Evolutionary conservation across 2,797 vertebrate species (phyloP).

Genomic region (Lagodon rhomboides): DNA sequence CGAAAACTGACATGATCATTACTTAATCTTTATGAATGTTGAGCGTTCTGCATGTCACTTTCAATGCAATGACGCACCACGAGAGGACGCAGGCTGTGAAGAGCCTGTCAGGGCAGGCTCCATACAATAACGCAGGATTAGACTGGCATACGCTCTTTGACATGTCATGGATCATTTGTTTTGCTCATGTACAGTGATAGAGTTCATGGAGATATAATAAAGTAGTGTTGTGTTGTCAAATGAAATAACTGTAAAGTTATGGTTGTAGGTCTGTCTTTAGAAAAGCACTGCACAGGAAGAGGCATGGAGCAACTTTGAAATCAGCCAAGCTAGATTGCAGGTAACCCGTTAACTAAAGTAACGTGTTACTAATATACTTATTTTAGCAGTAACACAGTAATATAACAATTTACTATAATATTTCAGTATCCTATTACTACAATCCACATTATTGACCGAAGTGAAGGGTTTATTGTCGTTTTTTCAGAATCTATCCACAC

Average conservation of each 20-base stretch:
- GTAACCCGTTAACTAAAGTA: too few relatives aligned
- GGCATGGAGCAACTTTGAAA: too few relatives aligned
- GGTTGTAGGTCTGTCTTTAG: neutral
- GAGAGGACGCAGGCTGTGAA: neutral
- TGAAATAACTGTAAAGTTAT: neutral
- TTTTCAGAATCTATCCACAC: too few relatives aligned
- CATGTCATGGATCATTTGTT: neutral
- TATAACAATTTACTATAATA: too few relatives aligned
- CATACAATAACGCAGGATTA: neutral
- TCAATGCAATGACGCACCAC: neutral
- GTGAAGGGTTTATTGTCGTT: too few relatives aligned
- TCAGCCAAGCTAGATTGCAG: too few relatives aligned
- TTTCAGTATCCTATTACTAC: too few relatives aligned
- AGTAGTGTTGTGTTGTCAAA: neutral
- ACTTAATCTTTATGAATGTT: conserved; percentile 29
- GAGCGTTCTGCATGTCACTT: conserved; percentile 5
- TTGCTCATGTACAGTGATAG: neutral
- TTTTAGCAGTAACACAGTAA: too few relatives aligned
- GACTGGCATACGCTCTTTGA: neutral
- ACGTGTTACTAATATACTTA: too few relatives aligned
- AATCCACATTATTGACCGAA: too few relatives aligned
- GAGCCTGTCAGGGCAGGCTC: neutral
- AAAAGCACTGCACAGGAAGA: neutral
- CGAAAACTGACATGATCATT: conserved; percentile 18
- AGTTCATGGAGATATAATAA: neutral